Base-by-base conservation (phyloP, 1,140 invertebrate species). In the Temnothorax curvispinosus region DNA sequence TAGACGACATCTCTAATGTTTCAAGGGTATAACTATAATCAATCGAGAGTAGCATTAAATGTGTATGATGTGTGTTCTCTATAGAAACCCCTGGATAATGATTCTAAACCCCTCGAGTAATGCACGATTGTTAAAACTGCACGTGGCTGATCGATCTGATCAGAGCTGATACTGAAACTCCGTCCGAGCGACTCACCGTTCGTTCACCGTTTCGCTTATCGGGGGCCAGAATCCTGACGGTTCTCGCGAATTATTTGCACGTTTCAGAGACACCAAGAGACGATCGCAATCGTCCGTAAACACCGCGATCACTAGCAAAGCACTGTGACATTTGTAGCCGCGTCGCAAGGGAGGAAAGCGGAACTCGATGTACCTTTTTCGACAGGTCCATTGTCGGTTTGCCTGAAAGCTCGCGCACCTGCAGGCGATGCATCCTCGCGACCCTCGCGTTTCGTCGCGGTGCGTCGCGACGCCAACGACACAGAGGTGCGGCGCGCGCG, bases 361-460 rank as follows among this genome's bases (percentile, higher is more conserved):
- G 7, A 44, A 44, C 52, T 74, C 27, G 56, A 75, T 9, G 27
- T 27, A 32, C 50, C 1, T 56, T 75, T 5, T 35, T 56, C 27
- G 18, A 75, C 35, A 1, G 41, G 11, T 21, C 13, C 15, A 2
- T 35, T 27, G 52, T 13, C 8, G 69, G 38, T 56, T 86, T 86
- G 81, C 77, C 77, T 69, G 85, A 58, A 56, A 27, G 41, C 44
- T 86, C 62, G 44, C 76, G 38, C 84, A 86, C 76, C 75, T 86
- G 62, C 41, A 76, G 64, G 41, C 41, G 62, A 47, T 58, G 27
- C 62, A 67, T 80, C 64, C 65, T 86, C 69, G 69, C 58, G 62
- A 67, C 69, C 64, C 65, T 86, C 69, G 69, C 58, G 62, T 80
- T 18, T n/a, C 77, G 64, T 69, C 47, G 77, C 47, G 52, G n/a